Base-by-base conservation (phyloP, 2,797 vertebrate genomes). In the Mareca strepera region DNA sequence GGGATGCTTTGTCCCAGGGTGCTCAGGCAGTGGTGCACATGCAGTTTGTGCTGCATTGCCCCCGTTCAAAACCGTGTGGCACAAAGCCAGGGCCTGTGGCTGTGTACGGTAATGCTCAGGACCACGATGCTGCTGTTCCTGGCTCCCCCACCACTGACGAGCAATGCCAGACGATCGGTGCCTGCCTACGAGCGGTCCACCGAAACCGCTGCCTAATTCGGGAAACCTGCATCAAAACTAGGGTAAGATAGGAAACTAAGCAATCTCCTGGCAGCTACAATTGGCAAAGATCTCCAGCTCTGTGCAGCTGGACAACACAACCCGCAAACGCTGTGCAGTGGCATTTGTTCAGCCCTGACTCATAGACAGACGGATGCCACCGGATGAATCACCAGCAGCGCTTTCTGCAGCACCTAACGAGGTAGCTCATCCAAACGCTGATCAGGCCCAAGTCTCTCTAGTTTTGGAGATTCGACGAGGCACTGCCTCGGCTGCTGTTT, bases 291-390 rank as follows among this genome's bases (percentile, higher is more conserved):
- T 29, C 59, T 83, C 79, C 52, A 33, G 33, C 56, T 82, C 78
- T 81, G 33, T 93, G 87, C 39, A 77, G 84, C 76, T 87, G 79
- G 79, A 89, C 82, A 44, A 82, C 70, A 86, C 2, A 75, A 70
- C 20, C 41, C 79, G 72, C 39, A 73, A 86, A 82, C 22, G 63
- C 46, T 83, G 87, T 66, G 67, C 89, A 82, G 88, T 69, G 75
- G 88, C 96, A 96, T 96, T 96, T 94, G 90, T 88, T 94, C 88
- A 94, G 88, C 62, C 92, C 93, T 96, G 96, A 97, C 91, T 97
- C 96, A 96, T 80, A 92, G 93, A 56, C 68, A 87, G 92, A 88
- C 1, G 77, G 90, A 75, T 74, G 83, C 90, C 58, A 79, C 44
- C 12, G 58, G 56, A 94, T 97, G 95, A 96, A 96, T 96, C 96